Conservation (phyloP, 2,113 vertebrate species). For the Trematocara variabile region DNA sequence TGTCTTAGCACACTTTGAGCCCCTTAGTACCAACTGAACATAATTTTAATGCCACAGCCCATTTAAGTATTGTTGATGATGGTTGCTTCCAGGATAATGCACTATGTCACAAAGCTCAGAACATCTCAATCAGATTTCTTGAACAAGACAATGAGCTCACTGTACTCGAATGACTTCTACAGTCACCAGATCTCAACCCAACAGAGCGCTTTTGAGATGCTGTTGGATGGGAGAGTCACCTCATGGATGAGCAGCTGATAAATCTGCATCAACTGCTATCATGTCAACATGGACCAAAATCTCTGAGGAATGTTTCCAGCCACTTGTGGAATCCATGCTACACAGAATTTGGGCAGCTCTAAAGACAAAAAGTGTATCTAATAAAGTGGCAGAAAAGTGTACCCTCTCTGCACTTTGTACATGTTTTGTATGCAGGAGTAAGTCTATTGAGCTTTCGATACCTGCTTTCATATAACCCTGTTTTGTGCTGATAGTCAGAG, state of each 20-base stretch:
- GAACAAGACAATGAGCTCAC: neutral
- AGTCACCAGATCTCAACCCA: neutral
- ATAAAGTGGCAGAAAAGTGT: neutral
- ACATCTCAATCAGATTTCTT: neutral
- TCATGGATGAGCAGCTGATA: neutral
- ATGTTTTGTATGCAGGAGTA: neutral
- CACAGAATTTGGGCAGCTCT: neutral
- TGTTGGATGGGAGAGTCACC: neutral
- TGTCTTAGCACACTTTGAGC: neutral
- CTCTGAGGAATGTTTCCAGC: neutral
- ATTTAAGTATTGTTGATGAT: neutral
- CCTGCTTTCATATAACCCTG: neutral
- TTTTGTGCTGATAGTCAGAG: neutral
- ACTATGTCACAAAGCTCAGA: neutral
- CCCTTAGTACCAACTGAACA: neutral
- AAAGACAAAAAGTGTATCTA: neutral
- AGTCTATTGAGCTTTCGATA: neutral
- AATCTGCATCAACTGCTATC: neutral
- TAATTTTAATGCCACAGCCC: rapidly evolving
- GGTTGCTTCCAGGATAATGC: neutral
- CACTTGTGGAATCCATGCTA: neutral
- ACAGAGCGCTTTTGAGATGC: neutral
- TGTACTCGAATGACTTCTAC: neutral
- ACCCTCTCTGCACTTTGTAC: neutral
- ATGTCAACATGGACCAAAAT: neutral